phyloP scores from a whole-genome alignment of 1,140 invertebrate genomes.

The Brachionus rubens region DNA sequence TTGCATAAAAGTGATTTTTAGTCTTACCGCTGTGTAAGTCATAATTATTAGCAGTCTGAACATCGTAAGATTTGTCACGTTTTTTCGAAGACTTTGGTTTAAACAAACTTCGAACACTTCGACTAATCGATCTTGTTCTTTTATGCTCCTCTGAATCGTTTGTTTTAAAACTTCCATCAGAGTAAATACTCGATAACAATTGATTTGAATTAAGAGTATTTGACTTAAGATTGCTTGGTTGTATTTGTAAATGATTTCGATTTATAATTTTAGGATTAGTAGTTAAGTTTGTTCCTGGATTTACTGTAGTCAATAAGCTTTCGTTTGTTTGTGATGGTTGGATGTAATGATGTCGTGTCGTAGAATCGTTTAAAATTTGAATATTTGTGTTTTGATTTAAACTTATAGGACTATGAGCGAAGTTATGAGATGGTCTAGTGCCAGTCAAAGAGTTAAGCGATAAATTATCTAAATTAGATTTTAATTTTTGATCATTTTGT shows the following conservation, averaged over 20 bases:
- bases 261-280: conserved; percentile 8
- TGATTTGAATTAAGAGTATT: conserved; percentile 12
- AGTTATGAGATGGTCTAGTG: background rate
- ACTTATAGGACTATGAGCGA: background rate
- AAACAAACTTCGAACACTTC: conserved; percentile 29
- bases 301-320: background rate
- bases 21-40: background rate
- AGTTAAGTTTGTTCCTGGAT: background rate
- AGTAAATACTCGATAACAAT: conserved; percentile 23
- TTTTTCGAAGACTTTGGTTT: conserved; percentile 15
- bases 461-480: background rate
- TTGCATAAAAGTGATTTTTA: background rate
- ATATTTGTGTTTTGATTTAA: background rate
- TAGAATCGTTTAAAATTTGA: background rate
- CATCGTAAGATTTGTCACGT: conserved; percentile 24
- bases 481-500: background rate
- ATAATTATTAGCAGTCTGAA: conserved; percentile 7
- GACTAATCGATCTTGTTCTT: conserved; percentile 26
- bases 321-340: background rate
- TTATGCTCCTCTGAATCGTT: background rate
- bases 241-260: conserved; percentile 36
- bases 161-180: background rate
- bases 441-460: background rate
- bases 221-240: conserved; percentile 9
- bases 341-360: background rate